phyloP scores from a whole-genome alignment of 2,797 vertebrate genomes.

The Coreius guichenoti region DNA sequence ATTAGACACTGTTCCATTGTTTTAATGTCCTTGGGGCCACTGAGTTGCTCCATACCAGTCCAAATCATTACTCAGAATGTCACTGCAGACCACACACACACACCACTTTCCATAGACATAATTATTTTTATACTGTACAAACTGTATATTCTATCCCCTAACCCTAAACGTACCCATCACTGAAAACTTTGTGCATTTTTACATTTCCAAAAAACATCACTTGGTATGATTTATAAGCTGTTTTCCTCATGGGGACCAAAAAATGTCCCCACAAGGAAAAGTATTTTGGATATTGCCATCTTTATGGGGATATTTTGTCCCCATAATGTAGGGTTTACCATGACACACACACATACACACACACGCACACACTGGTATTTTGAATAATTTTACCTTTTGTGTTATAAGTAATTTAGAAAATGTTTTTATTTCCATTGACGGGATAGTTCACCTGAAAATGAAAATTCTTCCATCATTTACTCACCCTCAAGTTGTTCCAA shows the following conservation, averaged over 20 bases:
- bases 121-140: no score
- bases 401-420: background rate
- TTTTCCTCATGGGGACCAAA: no score
- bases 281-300: no score
- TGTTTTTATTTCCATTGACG: background rate
- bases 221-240: no score
- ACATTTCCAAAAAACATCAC: no score
- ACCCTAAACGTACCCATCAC: no score
- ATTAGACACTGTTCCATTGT: slow-evolving; percentile 38
- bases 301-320: no score
- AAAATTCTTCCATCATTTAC: background rate
- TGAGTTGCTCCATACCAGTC: slow-evolving; percentile 24
- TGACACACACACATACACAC: background rate
- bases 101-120: background rate
- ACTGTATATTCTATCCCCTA: no score
- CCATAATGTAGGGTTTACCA: no score
- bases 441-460: background rate
- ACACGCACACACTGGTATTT: background rate
- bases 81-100: slow-evolving; percentile 20
- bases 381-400: background rate
- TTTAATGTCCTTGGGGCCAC: slow-evolving; percentile 25
- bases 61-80: slow-evolving; percentile 36
- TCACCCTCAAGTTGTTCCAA: background rate
- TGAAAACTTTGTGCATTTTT: no score
- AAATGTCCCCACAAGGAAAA: no score